Conservation (phyloP, 2,797 vertebrate species). For the Numenius phaeopus region DNA sequence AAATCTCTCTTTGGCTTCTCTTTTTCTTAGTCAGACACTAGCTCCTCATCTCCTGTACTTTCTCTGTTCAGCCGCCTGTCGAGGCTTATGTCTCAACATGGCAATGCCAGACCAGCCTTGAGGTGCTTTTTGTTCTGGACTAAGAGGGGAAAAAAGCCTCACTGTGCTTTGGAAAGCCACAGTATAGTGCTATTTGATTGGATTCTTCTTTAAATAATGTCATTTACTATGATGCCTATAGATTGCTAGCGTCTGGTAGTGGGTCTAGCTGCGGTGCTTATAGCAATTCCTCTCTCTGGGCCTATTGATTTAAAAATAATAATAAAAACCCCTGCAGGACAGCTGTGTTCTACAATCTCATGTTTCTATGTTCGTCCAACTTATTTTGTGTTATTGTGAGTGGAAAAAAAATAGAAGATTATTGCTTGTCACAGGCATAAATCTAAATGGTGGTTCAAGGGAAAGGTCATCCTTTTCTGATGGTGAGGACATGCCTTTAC, state of each 20-base stretch:
- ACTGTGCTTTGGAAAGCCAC: not conserved
- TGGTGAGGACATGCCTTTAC: not conserved
- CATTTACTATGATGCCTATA: not conserved
- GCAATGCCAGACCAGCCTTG: not conserved
- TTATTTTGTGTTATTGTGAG: not conserved
- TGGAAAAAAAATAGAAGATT: not conserved
- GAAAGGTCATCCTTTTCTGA: not conserved
- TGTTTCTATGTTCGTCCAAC: not conserved
- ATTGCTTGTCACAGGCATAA: not conserved
- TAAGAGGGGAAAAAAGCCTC: not conserved
- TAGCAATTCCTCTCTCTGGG: not conserved
- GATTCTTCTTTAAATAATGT: not conserved
- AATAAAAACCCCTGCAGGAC: not conserved
- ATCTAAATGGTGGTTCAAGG: not conserved
- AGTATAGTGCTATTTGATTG: not conserved
- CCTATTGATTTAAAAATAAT: conserved; percentile 24
- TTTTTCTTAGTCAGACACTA: not conserved
- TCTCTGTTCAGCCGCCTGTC: not conserved
- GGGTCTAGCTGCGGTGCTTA: not conserved
- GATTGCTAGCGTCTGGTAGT: not conserved
- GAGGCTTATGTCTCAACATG: not conserved
- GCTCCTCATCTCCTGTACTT: not conserved
- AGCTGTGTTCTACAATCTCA: not conserved
- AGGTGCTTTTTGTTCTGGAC: not conserved
- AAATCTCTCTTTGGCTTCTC: not conserved